Base-by-base conservation (phyloP, 2,113 vertebrate genomes). In the Montifringilla adamsi region DNA sequence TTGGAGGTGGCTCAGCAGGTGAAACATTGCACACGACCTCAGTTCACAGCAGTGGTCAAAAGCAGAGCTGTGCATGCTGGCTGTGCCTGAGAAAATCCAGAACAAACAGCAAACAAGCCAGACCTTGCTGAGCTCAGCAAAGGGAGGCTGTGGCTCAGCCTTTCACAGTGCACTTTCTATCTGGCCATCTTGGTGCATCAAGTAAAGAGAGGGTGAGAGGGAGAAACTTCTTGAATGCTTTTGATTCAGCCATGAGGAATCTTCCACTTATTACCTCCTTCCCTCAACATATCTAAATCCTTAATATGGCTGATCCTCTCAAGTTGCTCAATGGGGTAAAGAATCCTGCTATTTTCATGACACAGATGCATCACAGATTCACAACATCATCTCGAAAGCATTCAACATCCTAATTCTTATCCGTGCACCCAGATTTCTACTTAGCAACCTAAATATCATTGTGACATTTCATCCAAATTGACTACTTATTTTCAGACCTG, bases 1-100 rank as follows among this genome's bases (percentile, higher is more conserved):
- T 77, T 96, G 89, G 83, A 93, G 90, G 50, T 94, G 68, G 88
- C 83, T 95, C 86, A 92, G 88, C 76, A 64, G 93, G 47, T 44
- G 68, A 84, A 95, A 67, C 30, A 55, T 88, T 64, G 76, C 56
- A n/a, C 24, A 80, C 47, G 79, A 80, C 49, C 89, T 92, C 84
- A 90, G 27, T 63, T 86, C 89, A 72, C 91, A 96, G 90, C 80
- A 77, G 90, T 84, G 73, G 68, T 84, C 76, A 86, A 64, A 77
- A 86, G 76, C 64, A 74, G 80, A 87, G 77, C 73, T 67, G 27
- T 43, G 56, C 79, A 74, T 0, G 0, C 89, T 84, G 83, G 63
- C 73, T 93, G 33, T 50, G 83, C 66, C 84, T 91, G 64, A 74
- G 64, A 58, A 93, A 93, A 93, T 58, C 68, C 83, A 90, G 73